Evolutionary conservation across 1,140 invertebrate species (phyloP).

Genomic region (Arion vulgaris): DNA sequence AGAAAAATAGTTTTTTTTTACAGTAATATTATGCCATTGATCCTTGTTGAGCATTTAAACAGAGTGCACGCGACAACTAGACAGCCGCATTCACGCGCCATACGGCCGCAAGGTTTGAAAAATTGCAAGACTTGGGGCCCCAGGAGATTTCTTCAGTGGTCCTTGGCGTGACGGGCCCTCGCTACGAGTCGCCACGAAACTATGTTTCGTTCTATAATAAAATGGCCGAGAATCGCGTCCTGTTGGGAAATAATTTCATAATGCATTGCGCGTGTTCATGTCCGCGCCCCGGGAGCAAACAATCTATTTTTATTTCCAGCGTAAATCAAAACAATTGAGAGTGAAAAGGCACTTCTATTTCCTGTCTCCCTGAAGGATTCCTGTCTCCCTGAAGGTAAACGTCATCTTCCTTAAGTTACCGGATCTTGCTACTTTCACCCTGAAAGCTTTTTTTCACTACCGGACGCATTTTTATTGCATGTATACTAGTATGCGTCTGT

Average conservation of each 20-base stretch:
- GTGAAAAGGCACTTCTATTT: too few relatives aligned
- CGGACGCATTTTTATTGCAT: too few relatives aligned
- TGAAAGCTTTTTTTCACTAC: too few relatives aligned
- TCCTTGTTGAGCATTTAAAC: not conserved
- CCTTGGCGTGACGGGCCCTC: not conserved
- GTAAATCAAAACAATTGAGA: conserved; percentile 16
- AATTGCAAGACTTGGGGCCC: not conserved
- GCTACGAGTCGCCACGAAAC: not conserved
- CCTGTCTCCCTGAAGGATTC: too few relatives aligned
- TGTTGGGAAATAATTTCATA: conserved; percentile 1
- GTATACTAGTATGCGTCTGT: too few relatives aligned
- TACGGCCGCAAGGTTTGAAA: not conserved
- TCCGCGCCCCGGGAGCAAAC: not conserved
- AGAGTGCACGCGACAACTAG: not conserved
- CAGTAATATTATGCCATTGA: too few relatives aligned
- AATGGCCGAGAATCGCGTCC: not conserved
- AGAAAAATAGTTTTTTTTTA: too few relatives aligned
- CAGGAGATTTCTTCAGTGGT: not conserved
- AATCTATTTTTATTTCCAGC: conserved; percentile 20
- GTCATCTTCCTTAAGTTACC: too few relatives aligned
- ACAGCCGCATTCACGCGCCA: not conserved
- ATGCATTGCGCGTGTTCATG: not conserved
- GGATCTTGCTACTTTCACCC: too few relatives aligned
- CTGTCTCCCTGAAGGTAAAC: too few relatives aligned
- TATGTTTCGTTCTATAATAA: not conserved